Evolutionary conservation across 2,113 vertebrate genomes (phyloP), one percentile per base, ranked within the genome.

Genomic region (Lethenteron reissneri): DNA sequence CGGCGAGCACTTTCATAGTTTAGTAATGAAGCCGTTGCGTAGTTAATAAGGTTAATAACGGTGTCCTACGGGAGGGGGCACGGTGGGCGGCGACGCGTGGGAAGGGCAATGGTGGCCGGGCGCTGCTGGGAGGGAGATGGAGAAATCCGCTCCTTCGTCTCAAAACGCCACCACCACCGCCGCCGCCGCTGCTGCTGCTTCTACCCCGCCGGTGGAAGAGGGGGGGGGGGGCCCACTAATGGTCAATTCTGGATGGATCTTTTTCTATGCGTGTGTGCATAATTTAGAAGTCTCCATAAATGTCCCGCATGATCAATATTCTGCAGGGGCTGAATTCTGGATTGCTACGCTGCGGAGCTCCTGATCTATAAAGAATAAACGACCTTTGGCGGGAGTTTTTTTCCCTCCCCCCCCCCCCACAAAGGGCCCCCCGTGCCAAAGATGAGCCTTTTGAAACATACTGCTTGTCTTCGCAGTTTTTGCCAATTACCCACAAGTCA

Each of bases 361-460:
- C 64, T 68, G 64, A 68, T 68, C 64, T 68, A 68, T 68, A 68
- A 68, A 68, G 64, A 68, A 68, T 68, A 68, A 68, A 68, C 64
- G 64, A 68, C 64, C 64, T 68, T 68, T 68, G n/a, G 64, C 64
- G n/a, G 64, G 60, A 11, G 25, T 68, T 68, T 68, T 68, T 41
- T 41, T 41, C 41, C 41, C 41, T 41, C 41, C 41, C 41, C 41
- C 41, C 41, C 41, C 41, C 41, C 41, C 41, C 41, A 68, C 64
- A 11, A 25, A 68, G 64, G 64, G 25, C 64, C 64, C 60, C 60
- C 64, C 64, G n/a, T 68, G 64, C 64, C 64, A 68, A 25, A 68
- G 64, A 68, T 68, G 64, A 68, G 25, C 25, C 25, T 25, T 68
- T 68, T 68, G 64, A 8, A 68, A 68, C n/a, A 17, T n/a, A 10